These are phyloP conservation scores for Phrixothrix hirtus DNA, from an alignment of 2,888 invertebrate species.

Conservation along the genomic window DNA sequence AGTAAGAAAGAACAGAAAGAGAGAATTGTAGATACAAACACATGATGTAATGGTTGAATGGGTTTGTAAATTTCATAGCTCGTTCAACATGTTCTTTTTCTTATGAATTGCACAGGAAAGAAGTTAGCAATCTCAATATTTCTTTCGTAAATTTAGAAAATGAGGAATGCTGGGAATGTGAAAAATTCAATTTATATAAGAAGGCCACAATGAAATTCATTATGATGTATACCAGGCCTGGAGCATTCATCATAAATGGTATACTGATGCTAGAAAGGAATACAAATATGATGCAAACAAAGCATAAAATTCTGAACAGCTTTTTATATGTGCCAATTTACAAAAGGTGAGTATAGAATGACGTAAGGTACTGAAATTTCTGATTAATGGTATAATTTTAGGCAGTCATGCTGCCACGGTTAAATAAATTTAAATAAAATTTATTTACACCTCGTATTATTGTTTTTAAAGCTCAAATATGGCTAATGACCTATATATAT, in stretches of 20 bases:
- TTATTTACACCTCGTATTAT: conserved; percentile 23
- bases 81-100: conserved; percentile 8
- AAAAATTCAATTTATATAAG: conserved; percentile 21
- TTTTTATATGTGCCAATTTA: not conserved
- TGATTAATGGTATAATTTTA: no score
- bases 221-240: conserved; percentile 15
- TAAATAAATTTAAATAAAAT: conserved; percentile 22
- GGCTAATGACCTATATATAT: no score
- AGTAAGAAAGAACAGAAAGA: not conserved
- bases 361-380: no score
- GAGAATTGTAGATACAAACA: no score
- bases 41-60: not conserved
- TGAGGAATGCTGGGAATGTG: conserved; percentile 30
- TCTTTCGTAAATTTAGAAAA: conserved; percentile 17
- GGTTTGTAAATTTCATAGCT: not conserved
- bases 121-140: conserved; percentile 18
- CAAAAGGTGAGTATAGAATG: no score
- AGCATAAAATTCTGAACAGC: not conserved
- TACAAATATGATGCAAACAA: conserved; percentile 10
- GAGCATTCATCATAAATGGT: conserved; percentile 14
- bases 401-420: conserved; percentile 28
- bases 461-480: conserved; percentile 27
- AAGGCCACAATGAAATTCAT: conserved; percentile 7
- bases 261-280: conserved; percentile 12
- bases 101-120: conserved; percentile 23